Evolutionary conservation across 2,113 vertebrate species (phyloP), one percentile per base, ranked within the genome.

Genomic region (Lophura nycthemera): DNA sequence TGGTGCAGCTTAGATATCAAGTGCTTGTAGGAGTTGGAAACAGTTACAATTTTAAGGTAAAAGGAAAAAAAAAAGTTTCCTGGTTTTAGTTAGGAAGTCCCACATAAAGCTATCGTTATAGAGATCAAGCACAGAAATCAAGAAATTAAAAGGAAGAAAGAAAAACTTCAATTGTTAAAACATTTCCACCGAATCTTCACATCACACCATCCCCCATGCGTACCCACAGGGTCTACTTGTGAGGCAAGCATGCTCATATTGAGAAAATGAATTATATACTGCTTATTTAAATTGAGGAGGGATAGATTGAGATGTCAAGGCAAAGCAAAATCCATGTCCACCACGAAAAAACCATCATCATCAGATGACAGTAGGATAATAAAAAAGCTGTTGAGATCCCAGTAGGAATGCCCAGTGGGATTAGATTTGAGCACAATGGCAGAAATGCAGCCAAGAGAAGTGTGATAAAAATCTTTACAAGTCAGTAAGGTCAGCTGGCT

Each of bases 381-480:
- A 83, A 11, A 84, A 52, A 92, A 82, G 40, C 34, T 89, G 63
- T 66, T 82, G 66, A 84, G 70, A 52, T 30, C 70, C 70, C 60
- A 69, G 57, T 25, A 82, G 47, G 48, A 75, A 71, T 43, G 78
- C 54, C 65, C 64, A 67, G 13, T 42, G 19, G 77, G 25, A 82
- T 82, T 60, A 86, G 38, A 34, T 60, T 65, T 88, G 36, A 93
- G 70, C 30, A 30, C 14, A 72, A 75, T 21, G 15, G 81, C 61
- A 93, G 64, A 61, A 78, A 67, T 1, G 10, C 34, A 84, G 47
- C 66, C 81, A 87, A 90, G 72, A 71, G 20, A 69, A 91, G 63
- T 6, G 7, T 50, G 66, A 89, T 65, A 89, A 91, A 95, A 92
- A 82, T 91, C 82, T 89, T 83, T 47, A 64, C 66, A 70, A 91